phyloP scores from a whole-genome alignment of 2,888 invertebrate genomes.

The Meandrusa payeni region DNA sequence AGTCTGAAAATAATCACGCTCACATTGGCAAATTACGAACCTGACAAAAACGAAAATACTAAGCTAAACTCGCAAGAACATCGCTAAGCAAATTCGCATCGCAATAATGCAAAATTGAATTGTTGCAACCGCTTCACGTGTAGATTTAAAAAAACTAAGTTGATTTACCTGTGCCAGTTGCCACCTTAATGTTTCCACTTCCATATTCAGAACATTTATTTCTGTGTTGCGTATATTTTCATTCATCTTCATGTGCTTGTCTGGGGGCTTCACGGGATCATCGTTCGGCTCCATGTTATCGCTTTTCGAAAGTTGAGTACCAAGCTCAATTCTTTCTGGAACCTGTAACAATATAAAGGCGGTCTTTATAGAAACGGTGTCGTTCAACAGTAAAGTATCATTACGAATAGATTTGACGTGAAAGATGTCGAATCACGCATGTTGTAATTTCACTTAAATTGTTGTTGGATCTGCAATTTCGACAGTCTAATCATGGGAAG shows the following conservation, averaged over 20 bases:
- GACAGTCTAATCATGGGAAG: slow-evolving; percentile 35
- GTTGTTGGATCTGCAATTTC: slow-evolving; percentile 32
- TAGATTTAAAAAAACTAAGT: too few relatives aligned
- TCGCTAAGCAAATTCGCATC: slow-evolving; percentile 38
- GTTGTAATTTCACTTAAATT: slow-evolving; percentile 44
- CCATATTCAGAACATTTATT: slow-evolving; percentile 81
- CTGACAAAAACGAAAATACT: not conserved
- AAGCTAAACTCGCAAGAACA: slow-evolving; percentile 28
- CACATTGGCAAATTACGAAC: slow-evolving; percentile 33
- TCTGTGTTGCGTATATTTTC: slow-evolving; percentile 55
- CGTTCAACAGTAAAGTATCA: slow-evolving; percentile 35
- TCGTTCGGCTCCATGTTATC: slow-evolving; percentile 46
- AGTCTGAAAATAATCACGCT: slow-evolving; percentile 75
- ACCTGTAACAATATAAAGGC: slow-evolving; percentile 59
- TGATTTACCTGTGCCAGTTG: slow-evolving; percentile 84
- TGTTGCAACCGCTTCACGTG: too few relatives aligned
- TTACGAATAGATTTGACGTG: slow-evolving; percentile 40
- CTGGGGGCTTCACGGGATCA: slow-evolving; percentile 47
- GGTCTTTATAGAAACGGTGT: slow-evolving; percentile 33
- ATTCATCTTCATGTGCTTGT: slow-evolving; percentile 39
- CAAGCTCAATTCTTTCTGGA: slow-evolving; percentile 62
- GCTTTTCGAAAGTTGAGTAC: slow-evolving; percentile 60
- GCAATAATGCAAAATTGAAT: slow-evolving; percentile 28
- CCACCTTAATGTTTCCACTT: slow-evolving; percentile 86
- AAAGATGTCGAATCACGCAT: slow-evolving; percentile 42